phyloP scores from a whole-genome alignment of 92 coral and sea anemone genomes.

The Muricea muricata region DNA sequence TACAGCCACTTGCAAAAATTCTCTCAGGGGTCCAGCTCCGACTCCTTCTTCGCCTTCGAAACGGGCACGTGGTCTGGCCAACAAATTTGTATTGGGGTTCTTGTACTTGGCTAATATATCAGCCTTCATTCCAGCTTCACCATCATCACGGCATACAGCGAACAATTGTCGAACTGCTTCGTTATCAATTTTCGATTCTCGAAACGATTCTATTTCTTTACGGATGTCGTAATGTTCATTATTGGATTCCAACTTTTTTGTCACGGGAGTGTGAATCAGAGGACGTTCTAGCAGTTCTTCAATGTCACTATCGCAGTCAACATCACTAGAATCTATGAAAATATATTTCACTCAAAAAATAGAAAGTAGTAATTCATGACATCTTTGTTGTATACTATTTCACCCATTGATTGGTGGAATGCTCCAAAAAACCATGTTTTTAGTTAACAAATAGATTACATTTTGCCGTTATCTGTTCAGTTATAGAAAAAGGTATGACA shows the following conservation, averaged over 20 bases:
- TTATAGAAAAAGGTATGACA: no score
- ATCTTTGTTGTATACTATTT: no score
- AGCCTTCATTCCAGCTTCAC: slow-evolving; percentile 25
- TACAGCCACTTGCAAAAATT: slow-evolving; percentile 51
- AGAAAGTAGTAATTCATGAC: background rate
- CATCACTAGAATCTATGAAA: background rate
- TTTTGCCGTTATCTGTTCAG: no score
- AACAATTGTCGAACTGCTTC: slow-evolving; percentile 13
- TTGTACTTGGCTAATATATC: slow-evolving; percentile 60
- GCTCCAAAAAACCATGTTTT: no score
- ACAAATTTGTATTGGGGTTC: slow-evolving; percentile 40
- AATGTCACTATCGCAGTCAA: background rate
- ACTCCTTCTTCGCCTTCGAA: slow-evolving; percentile 68
- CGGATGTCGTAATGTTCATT: background rate
- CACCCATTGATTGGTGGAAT: background rate
- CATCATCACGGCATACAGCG: slow-evolving; percentile 44
- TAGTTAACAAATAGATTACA: no score
- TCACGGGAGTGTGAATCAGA: background rate
- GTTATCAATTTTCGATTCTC: background rate
- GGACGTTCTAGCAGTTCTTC: background rate
- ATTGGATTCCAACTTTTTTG: background rate
- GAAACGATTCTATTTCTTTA: background rate
- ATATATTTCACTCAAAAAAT: background rate
- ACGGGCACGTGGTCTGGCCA: slow-evolving; percentile 31
- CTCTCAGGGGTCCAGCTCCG: slow-evolving; percentile 30